Evolutionary conservation across 64 coral and sea anemone species (phyloP), one percentile per base, ranked within the genome.

Genomic region (Pocillopora damicornis): DNA sequence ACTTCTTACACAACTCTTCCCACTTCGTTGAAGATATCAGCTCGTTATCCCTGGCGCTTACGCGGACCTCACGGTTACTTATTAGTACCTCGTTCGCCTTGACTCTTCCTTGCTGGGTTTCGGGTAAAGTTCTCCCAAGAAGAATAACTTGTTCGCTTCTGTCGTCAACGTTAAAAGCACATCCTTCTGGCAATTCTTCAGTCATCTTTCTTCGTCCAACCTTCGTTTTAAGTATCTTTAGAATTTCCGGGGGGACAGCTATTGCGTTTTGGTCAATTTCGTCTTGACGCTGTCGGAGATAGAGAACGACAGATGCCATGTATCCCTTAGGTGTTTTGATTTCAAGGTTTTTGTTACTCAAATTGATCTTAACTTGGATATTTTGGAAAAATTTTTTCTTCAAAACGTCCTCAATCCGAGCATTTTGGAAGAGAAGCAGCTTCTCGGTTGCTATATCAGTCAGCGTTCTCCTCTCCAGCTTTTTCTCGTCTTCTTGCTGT

Each of bases 261-360:
- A 59, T 58, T 9, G 81, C 36, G 14, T 65, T 56, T 57, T 73
- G 37, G 13, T 85, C 65, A 9, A 85, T 72, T 68, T 85, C 81
- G 37, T 85, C 81, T 37, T 72, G 64, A 42, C 81, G 81, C 42
- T 72, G 38, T 66, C 38, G 51, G 0, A 85, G 63, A 30, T 71
- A 85, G 12, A 37, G n/a, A 0, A 58, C 0, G 37, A 85, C 81
- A 13, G 20, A 14, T n/a, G 9, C 5, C 81, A 85, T 72, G 20
- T 72, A 38, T 57, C 38, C 81, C 9, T 85, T 85, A 12, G 81
- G 81, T 57, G 81, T 85, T n/a, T 85, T 73, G 23, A 85, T 26
- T 7, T 72, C 65, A 85, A 85, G 81, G 6, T 35, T 45, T 68
- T 9, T 20, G 37, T 67, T 72, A 20, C 42, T 11, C 63, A 71